These are phyloP conservation scores for Sorex araneus DNA, from an alignment of 2,113 vertebrate genomes.

Conservation along the genomic window DNA sequence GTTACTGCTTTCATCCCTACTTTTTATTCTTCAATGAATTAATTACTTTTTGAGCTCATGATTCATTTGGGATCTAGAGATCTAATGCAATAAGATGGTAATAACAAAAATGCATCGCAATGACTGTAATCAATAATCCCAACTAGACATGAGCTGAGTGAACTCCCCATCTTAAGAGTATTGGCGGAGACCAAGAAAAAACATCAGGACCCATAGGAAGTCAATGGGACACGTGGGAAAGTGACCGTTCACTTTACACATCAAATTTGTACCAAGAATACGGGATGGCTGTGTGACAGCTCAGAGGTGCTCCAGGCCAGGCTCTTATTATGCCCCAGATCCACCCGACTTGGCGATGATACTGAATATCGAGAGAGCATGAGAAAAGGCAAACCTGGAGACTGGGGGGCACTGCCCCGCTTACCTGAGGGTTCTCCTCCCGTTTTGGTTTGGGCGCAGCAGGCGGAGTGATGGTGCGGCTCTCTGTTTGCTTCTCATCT, in stretches of 20 bases:
- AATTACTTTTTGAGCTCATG: constrained; percentile 3
- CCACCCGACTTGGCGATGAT: neutral
- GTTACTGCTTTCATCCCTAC: constrained; percentile 38
- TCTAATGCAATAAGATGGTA: constrained; percentile 19
- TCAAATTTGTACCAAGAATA: neutral
- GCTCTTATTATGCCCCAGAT: neutral
- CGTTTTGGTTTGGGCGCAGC: constrained; percentile 95
- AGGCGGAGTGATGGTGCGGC: constrained; percentile 91
- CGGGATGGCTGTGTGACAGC: neutral
- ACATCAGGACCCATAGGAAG: neutral
- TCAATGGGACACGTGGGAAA: neutral
- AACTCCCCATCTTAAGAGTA: neutral
- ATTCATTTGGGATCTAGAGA: constrained; percentile 43
- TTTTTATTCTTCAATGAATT: constrained; percentile 3
- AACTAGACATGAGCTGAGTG: constrained; percentile 17
- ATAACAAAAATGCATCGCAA: constrained; percentile 40
- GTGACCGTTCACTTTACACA: neutral
- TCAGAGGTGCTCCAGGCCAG: neutral
- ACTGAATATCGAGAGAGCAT: neutral
- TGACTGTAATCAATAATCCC: neutral
- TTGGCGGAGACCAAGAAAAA: constrained; percentile 3
- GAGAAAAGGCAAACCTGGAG: neutral
- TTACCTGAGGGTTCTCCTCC: constrained; percentile 98
- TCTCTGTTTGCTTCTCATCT: constrained; percentile 92
- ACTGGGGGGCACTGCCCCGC: rapidly evolving